A percentile compares a stretch with the other conserved stretches of the same genome.
phyloP scores from a whole-genome alignment of 2,113 vertebrate species.

The Menidia beryllina region DNA sequence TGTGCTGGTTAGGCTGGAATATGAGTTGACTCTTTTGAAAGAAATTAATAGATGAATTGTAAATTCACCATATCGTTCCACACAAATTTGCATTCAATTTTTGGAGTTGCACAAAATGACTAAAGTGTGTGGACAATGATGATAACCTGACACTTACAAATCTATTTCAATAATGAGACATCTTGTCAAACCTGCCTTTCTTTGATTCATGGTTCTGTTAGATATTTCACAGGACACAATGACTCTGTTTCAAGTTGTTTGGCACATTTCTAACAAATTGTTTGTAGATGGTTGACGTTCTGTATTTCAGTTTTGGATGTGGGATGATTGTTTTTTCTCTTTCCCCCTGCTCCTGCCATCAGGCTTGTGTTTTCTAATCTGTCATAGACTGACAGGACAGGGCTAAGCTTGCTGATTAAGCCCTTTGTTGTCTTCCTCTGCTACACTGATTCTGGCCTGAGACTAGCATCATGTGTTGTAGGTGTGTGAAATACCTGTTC shows the following conservation, averaged over 20 bases:
- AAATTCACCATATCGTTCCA: too few species aligned
- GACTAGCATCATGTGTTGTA: not conserved
- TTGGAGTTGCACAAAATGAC: too few species aligned
- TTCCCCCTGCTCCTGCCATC: conserved; percentile 11
- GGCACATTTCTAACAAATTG: not conserved
- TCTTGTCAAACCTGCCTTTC: conserved; percentile 21
- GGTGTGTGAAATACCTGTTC: not conserved
- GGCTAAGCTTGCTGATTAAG: conserved; percentile 37
- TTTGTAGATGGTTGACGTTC: not conserved
- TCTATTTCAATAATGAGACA: not conserved
- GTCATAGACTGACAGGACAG: conserved; percentile 6
- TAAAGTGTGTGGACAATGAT: too few species aligned
- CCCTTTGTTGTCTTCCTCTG: conserved; percentile 19
- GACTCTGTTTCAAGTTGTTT: not conserved
- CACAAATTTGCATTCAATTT: too few species aligned
- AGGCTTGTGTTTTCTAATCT: conserved; percentile 8
- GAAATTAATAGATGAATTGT: not conserved
- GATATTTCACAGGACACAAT: not conserved
- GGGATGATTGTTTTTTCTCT: not conserved
- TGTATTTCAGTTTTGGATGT: not conserved
- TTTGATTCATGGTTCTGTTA: conserved; percentile 7
- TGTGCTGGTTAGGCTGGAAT: not conserved
- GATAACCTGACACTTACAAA: too few species aligned
- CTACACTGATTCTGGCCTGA: conserved; percentile 18
- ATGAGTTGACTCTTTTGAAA: not conserved